Base-by-base conservation (phyloP, 1,140 invertebrate species). In the Drosophila eugracilis region DNA sequence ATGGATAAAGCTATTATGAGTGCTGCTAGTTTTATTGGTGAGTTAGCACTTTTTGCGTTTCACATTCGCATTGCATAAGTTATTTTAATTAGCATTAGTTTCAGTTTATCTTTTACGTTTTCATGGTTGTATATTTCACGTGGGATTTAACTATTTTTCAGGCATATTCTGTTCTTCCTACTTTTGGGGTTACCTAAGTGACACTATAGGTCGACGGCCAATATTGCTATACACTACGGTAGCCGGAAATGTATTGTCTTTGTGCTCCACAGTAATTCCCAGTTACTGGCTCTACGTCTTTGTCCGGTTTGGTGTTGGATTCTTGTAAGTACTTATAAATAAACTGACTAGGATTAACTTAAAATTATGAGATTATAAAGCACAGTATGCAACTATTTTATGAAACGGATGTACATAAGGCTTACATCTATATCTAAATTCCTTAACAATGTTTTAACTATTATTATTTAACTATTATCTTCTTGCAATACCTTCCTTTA, bases 171-270 rank as follows among this genome's bases (percentile, higher is more conserved):
- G 93, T 3, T 94, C 93, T 0, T 92, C 92, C 0, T 91, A 94
- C 44, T 66, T 95, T 15, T 96, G 95, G 95, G 95, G 95, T 1
- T 95, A 94, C 21, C 77, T 96, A n/a, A 94, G 94, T 2, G 96
- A 96, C 76, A 93, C 93, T 0, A 91, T 93, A 21, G 96, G 96
- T 0, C 93, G 91, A 55, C 92, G 65, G 80, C 93, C 55, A 75
- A 94, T 91, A 83, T 93, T 91, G 91, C 91, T 89, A 92, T 79
- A 78, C 7, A 76, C 90, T 1, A 79, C 90, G 5, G 52, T 83
- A 4, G 22, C 53, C n/a, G 78, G 83, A 22, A 78, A 78, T 60
- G 4, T 86, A 0, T 9, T 93, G 4, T 92, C 92, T 0, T 49
- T 93, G 0, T 55, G 90, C 7, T 93, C 93, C 1, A 93, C 93